Percentiles rank a stretch among this genome's conserved stretches.
Conservation (phyloP, 2,797 vertebrate species). For the Darevskia mixta region DNA sequence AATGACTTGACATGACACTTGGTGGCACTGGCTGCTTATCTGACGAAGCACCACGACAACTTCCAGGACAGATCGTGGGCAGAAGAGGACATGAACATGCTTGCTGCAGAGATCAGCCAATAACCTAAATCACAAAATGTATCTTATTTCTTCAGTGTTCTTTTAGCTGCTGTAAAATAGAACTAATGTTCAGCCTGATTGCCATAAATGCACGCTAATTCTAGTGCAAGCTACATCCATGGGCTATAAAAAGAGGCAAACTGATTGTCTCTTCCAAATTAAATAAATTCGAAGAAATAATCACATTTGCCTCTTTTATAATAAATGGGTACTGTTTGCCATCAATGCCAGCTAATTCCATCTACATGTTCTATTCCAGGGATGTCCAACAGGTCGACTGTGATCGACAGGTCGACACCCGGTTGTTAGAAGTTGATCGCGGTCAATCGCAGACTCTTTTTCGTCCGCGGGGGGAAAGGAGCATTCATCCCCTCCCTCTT, state of each 20-base stretch:
- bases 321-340: not conserved
- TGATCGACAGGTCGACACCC: no score
- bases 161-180: not conserved
- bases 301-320: not conserved
- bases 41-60: slow-evolving; percentile 69
- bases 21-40: slow-evolving; percentile 67
- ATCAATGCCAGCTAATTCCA: not conserved
- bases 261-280: not conserved
- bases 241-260: not conserved
- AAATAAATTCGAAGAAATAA: not conserved
- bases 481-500: no score
- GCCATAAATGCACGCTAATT: not conserved
- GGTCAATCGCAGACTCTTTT: no score
- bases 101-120: slow-evolving; percentile 62
- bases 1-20: slow-evolving; percentile 72
- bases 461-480: no score
- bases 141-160: slow-evolving; percentile 30
- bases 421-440: no score
- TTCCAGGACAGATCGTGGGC: slow-evolving; percentile 71
- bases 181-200: not conserved
- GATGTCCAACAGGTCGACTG: no score
- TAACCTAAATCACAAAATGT: slow-evolving; percentile 63
- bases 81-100: slow-evolving; percentile 69
- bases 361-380: no score
- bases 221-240: not conserved